These are phyloP conservation scores for Microctonus brassicae DNA, from an alignment of 2,888 invertebrate species.

Conservation along the genomic window DNA sequence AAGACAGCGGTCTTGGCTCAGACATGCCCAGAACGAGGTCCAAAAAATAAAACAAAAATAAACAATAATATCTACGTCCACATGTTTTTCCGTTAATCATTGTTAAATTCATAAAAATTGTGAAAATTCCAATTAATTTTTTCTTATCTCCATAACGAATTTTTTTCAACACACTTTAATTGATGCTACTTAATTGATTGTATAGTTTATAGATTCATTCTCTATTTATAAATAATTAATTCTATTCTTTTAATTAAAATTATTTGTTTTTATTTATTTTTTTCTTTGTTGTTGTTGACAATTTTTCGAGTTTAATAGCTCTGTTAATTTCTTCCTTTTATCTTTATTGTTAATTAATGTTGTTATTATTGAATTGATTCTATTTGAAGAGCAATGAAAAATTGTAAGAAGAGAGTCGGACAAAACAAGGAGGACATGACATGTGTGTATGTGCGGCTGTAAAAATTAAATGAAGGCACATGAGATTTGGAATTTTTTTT, in stretches of 20 bases:
- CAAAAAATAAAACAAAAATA: constrained; percentile 21
- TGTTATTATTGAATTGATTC: not conserved
- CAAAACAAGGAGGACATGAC: not conserved
- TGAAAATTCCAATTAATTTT: not conserved
- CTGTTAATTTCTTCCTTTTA: not conserved
- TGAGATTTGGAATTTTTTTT: constrained; percentile 47
- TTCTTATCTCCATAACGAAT: not conserved
- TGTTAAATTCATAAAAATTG: not conserved
- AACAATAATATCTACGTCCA: not conserved
- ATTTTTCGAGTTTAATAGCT: not conserved
- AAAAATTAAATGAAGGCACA: constrained; percentile 4
- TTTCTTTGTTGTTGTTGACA: no score
- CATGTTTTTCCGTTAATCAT: not conserved
- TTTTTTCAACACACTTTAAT: not conserved
- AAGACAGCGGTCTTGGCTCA: constrained; percentile 95
- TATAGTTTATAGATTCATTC: no score
- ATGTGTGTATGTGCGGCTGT: not conserved
- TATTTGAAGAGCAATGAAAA: not conserved
- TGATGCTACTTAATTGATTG: no score
- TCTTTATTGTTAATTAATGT: not conserved
- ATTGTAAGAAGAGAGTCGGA: not conserved
- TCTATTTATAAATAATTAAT: no score
- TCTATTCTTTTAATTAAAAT: no score
- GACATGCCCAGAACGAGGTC: constrained; percentile 74
- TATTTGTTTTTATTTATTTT: no score